Conservation (phyloP, 92 coral and sea anemone species). For the Diadumene lineata region DNA sequence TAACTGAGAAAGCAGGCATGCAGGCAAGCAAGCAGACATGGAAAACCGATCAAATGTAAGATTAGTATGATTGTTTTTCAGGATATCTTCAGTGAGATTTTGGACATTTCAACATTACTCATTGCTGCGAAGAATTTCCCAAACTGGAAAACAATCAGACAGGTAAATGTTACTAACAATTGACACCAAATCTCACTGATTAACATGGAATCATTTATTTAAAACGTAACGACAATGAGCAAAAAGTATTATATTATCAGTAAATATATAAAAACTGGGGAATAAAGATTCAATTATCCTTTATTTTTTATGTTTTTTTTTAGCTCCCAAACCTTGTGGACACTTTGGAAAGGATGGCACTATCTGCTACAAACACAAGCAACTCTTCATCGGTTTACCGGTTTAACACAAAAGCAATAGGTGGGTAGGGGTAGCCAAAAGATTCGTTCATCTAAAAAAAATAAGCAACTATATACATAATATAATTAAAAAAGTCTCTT, state of each 20-base stretch:
- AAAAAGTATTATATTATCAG: too few species aligned
- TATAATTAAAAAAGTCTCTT: too few species aligned
- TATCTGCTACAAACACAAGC: background rate
- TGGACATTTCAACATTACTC: background rate
- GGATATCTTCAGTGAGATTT: background rate
- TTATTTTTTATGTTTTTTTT: background rate
- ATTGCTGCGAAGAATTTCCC: slow-evolving; percentile 1
- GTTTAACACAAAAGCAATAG: background rate
- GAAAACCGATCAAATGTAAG: background rate
- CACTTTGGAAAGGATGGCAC: slow-evolving; percentile 23
- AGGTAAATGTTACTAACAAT: background rate
- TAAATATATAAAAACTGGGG: too few species aligned
- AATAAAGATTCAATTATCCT: background rate
- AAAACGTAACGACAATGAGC: too few species aligned
- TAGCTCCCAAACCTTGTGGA: slow-evolving; percentile 45
- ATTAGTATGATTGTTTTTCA: background rate
- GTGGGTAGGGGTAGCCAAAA: background rate
- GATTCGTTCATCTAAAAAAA: background rate
- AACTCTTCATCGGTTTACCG: background rate
- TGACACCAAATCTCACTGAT: too few species aligned
- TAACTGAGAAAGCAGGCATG: background rate
- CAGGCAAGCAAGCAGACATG: background rate
- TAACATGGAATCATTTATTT: too few species aligned
- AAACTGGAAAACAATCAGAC: slow-evolving; percentile 7
- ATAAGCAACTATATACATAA: too few species aligned